Percentiles rank a stretch among this genome's conserved stretches.
phyloP scores from a whole-genome alignment of 2,888 invertebrate genomes.

The Labia minor region DNA sequence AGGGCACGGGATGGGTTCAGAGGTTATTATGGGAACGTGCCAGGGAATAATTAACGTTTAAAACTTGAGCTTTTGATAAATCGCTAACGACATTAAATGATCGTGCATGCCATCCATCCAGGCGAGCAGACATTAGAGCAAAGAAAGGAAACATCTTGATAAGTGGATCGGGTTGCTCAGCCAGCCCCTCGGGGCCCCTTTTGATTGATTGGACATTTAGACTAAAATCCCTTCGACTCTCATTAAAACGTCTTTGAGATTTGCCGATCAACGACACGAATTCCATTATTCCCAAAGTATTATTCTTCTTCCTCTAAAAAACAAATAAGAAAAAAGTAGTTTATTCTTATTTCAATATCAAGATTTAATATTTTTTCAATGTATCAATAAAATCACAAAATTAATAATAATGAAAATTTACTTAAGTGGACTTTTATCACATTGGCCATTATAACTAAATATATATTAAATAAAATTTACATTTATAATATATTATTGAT shows the following conservation, averaged over 20 bases:
- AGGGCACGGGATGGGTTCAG: background rate
- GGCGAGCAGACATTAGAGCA: background rate
- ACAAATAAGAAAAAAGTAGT: too few relatives aligned
- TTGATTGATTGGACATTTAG: slow-evolving; percentile 2
- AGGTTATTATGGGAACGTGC: slow-evolving; percentile 4
- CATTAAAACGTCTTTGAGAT: background rate
- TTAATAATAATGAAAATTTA: too few relatives aligned
- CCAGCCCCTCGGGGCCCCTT: background rate
- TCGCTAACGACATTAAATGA: slow-evolving; percentile 4
- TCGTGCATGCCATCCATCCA: slow-evolving; percentile 4
- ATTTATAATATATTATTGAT: too few relatives aligned
- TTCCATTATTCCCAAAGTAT: too few relatives aligned
- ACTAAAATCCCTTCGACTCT: background rate
- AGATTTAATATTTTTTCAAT: too few relatives aligned
- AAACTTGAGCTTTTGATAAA: slow-evolving; percentile 13
- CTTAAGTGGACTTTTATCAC: too few relatives aligned
- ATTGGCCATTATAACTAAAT: too few relatives aligned
- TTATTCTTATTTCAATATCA: too few relatives aligned
- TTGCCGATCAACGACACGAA: too few relatives aligned
- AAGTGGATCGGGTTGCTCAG: background rate
- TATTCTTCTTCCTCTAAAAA: too few relatives aligned
- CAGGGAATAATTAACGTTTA: slow-evolving; percentile 4
- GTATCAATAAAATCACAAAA: too few relatives aligned
- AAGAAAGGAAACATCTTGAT: slow-evolving; percentile 9
- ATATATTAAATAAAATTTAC: too few relatives aligned